These are phyloP conservation scores for Passer domesticus DNA, from an alignment of 2,113 vertebrate genomes.

Conservation along the genomic window DNA sequence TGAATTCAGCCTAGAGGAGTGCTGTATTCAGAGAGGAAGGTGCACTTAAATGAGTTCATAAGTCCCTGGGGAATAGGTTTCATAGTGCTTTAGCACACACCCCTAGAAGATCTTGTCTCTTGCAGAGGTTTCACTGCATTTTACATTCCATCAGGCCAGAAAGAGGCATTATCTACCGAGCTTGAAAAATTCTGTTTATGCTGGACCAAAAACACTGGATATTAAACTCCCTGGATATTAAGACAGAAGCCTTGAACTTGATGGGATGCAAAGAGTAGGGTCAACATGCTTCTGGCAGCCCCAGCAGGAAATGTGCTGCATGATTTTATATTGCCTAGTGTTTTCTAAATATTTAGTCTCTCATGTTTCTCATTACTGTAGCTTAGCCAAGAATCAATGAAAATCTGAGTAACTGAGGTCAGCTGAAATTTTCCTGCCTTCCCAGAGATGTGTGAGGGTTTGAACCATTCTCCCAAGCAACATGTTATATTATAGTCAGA, in stretches of 20 bases:
- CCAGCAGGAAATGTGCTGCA: not conserved
- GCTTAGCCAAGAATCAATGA: constrained; percentile 1
- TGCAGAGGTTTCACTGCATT: not conserved
- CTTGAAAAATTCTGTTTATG: not conserved
- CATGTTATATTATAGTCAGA: not conserved
- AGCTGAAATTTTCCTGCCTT: not conserved
- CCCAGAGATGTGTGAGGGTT: not conserved
- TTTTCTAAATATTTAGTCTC: constrained; percentile 28
- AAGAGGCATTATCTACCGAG: not conserved
- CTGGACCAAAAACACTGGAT: not conserved
- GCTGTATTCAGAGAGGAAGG: not conserved
- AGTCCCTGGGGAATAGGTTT: not conserved
- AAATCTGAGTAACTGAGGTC: not conserved
- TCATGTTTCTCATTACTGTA: not conserved
- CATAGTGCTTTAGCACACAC: not conserved
- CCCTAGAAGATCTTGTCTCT: not conserved
- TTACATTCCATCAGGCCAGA: not conserved
- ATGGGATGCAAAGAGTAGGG: not conserved
- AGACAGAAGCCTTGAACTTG: not conserved
- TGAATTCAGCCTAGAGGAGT: not conserved
- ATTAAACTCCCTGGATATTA: not conserved
- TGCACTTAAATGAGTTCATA: not conserved
- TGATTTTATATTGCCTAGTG: not conserved
- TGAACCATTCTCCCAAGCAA: not conserved
- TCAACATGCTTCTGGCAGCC: not conserved